Evolutionary conservation across 2,113 vertebrate genomes (phyloP), one percentile per base, ranked within the genome.

Genomic region (Eupsittula cactorum): DNA sequence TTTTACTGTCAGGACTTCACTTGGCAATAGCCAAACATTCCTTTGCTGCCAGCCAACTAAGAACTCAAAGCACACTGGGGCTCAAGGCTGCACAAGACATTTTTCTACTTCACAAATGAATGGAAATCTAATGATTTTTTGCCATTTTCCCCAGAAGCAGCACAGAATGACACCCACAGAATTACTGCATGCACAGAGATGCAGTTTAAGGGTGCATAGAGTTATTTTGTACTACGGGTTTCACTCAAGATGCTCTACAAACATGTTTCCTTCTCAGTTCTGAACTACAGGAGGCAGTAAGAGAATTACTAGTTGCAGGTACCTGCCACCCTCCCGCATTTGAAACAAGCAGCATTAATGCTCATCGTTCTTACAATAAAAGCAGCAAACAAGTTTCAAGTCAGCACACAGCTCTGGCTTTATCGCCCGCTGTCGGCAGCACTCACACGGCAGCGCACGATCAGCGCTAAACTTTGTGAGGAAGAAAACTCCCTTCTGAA

Each of bases 1-100:
- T 87, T 91, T 92, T 88, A 90, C 95, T 86, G 69, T 94, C 76
- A 64, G 88, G 88, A 86, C 75, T 94, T 81, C 76, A 92, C 92
- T 90, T 78, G 73, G 78, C 88, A 90, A 92, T 17, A 92, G 90
- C 65, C 92, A 94, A 95, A 88, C 35, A 68, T 52, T 71, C 85
- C 77, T 88, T 29, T 68, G 64, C 46, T 93, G 82, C 1, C 11
- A 90, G 80, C 73, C 80, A 90, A 81, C 60, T 81, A 93, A 86
- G 29, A 95, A 90, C 90, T 86, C 76, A 74, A 84, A 88, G 90
- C 64, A 33, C 50, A 71, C 65, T 0, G 3, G 76, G 52, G 86
- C 39, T 82, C 47, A 7, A 74, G 52, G 63, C 55, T 86, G 75
- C 71, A 94, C 87, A 77, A 81, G 88, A 74, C 65, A 3, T 42